Base-by-base conservation (phyloP, 2,797 vertebrate species). In the Falco peregrinus region DNA sequence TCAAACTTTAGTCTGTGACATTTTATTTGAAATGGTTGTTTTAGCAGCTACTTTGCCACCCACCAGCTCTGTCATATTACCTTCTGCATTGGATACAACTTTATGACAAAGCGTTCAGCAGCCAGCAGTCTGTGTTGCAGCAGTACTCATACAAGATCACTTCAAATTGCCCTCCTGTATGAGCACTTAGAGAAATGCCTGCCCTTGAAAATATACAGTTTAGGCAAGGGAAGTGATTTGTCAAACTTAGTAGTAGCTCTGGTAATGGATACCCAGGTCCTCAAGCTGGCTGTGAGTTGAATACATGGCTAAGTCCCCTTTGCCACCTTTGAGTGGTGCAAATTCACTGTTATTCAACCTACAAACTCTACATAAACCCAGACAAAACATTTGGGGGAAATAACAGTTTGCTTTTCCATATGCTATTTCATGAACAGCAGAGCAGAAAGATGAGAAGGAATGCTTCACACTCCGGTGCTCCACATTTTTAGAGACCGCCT, bases 11-110 rank as follows among this genome's bases (percentile, higher is more conserved):
- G 57, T 16, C 83, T 87, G 26, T 68, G 54, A 75, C 24, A 81
- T 56, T 95, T 86, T 33, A 78, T 86, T 70, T 21, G 3, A 81
- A 86, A 89, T 35, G 33, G 26, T 41, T 77, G 56, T 89, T 94
- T 85, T 47, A 87, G 69, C 22, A 93, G 53, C n/a, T 85, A 74
- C 75, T 93, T 83, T 83, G 43, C 60, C 69, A 85, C 84, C 78
- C 60, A 76, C 65, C 20, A 43, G 39, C 31, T 91, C 65, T 3
- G 3, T 25, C 79, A 29, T 33, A 31, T 75, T 95, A 71, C 86
- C 73, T 91, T 87, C 73, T 0, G 0, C n/a, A 35, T 16, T 1
- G 2, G 53, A 41, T 61, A 33, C 1, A 28, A 65, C 53, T 87
- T 84, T 33, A 90, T 0, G 2, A 91, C 47, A 79, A 90, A 29